Conservation (phyloP, 2,888 invertebrate genomes). For the Mimumesa dahlbomi region DNA sequence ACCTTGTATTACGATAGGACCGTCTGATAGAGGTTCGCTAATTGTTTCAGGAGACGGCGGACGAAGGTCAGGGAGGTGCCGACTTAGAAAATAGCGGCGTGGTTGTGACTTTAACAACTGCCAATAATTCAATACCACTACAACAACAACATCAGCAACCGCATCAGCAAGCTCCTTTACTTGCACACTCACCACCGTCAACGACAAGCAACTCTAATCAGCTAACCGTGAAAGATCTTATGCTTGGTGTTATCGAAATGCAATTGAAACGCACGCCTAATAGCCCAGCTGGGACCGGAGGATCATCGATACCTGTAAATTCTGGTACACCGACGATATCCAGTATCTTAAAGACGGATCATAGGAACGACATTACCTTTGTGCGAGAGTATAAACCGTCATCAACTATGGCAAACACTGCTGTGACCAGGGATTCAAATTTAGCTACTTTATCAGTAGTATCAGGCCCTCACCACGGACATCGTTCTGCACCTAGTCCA, state of each 20-base stretch:
- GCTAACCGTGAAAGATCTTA: slow-evolving; percentile 90
- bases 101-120: slow-evolving; percentile 70
- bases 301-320: slow-evolving; percentile 77
- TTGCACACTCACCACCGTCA: slow-evolving; percentile 73
- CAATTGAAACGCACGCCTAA: slow-evolving; percentile 86
- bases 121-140: slow-evolving; percentile 69
- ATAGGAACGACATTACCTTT: slow-evolving; percentile 82
- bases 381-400: slow-evolving; percentile 81
- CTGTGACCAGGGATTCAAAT: slow-evolving; percentile 74
- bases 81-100: slow-evolving; percentile 77
- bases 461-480: slow-evolving; percentile 76
- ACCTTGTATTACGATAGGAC: slow-evolving; percentile 71
- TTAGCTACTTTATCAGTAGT: slow-evolving; percentile 88
- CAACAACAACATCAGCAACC: slow-evolving; percentile 78
- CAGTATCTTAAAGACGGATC: slow-evolving; percentile 83
- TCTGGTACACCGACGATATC: slow-evolving; percentile 83
- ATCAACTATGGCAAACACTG: slow-evolving; percentile 70
- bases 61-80: slow-evolving; percentile 86
- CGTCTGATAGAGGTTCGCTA: slow-evolving; percentile 79
- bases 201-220: slow-evolving; percentile 81
- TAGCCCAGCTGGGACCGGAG: slow-evolving; percentile 78
- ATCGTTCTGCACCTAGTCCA: slow-evolving; percentile 76
- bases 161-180: slow-evolving; percentile 72
- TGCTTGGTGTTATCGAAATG: slow-evolving; percentile 91
- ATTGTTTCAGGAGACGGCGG: slow-evolving; percentile 88